Evolutionary conservation across 2,113 vertebrate species (phyloP).

Genomic region (Lepus timidus): DNA sequence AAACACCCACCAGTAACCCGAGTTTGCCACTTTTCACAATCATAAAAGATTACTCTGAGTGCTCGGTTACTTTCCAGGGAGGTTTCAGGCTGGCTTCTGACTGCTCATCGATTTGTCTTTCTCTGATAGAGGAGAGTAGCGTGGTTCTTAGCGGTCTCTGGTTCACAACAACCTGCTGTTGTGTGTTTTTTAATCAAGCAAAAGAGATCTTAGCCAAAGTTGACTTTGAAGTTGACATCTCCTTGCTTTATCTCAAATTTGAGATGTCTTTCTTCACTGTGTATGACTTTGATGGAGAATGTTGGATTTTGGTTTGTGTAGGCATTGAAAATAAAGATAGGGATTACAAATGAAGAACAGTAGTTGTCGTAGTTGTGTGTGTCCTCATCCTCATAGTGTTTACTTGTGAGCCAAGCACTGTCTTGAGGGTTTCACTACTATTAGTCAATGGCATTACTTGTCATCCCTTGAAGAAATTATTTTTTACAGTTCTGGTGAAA

Average conservation of each 20-base stretch:
- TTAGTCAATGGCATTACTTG: background rate
- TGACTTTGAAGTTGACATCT: background rate
- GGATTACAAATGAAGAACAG: background rate
- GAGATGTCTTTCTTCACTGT: background rate
- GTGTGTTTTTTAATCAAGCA: background rate
- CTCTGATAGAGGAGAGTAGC: background rate
- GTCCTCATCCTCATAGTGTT: background rate
- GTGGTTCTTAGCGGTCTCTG: background rate
- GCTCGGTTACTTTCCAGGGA: background rate
- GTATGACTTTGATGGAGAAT: background rate
- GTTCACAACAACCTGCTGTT: background rate
- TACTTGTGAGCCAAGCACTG: background rate
- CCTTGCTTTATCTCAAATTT: background rate
- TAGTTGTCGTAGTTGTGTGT: too few species aligned
- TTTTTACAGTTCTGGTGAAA: background rate
- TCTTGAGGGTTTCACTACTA: background rate
- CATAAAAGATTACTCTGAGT: rapidly evolving
- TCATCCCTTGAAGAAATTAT: background rate
- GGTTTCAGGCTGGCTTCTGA: background rate
- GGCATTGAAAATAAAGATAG: background rate
- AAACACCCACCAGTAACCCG: background rate
- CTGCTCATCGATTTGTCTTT: background rate
- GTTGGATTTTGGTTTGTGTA: background rate
- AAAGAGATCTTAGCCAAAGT: background rate
- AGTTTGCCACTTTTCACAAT: background rate